phyloP scores from a whole-genome alignment of 2,888 invertebrate genomes.

The Drosophila tanythrix region DNA sequence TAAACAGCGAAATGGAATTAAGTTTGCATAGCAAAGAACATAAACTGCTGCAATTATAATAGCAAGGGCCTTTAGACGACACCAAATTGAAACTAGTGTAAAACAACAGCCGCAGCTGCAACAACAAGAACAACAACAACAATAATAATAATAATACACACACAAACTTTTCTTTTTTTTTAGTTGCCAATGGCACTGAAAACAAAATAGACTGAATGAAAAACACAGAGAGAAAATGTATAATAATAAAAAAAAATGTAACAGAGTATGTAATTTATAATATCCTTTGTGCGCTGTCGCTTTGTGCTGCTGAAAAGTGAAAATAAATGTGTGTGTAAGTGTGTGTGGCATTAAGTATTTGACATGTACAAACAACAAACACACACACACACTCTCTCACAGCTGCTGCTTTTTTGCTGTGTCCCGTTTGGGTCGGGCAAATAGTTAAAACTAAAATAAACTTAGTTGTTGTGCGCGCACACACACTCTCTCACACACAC shows the following conservation, averaged over 20 bases:
- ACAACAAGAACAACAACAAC: constrained; percentile 16
- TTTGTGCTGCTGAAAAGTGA: constrained; percentile 78
- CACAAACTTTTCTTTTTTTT: constrained; percentile 28
- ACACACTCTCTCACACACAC: constrained; percentile 14
- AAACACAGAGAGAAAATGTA: background rate
- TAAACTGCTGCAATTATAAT: constrained; percentile 80
- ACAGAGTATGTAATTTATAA: constrained; percentile 78
- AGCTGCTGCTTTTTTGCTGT: constrained; percentile 41
- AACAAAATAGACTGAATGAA: constrained; percentile 20
- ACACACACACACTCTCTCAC: constrained; percentile 28
- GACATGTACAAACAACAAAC: constrained; percentile 36
- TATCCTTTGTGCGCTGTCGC: constrained; percentile 72
- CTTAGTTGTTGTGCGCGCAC: constrained; percentile 54
- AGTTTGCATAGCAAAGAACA: constrained; percentile 81
- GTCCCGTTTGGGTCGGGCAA: constrained; percentile 67
- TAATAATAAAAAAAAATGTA: constrained; percentile 24
- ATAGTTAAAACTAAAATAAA: constrained; percentile 82
- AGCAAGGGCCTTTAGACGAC: constrained; percentile 51
- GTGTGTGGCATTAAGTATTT: constrained; percentile 27
- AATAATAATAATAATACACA: constrained; percentile 13
- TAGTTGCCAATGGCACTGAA: constrained; percentile 49
- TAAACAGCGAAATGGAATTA: constrained; percentile 83
- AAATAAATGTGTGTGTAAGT: constrained; percentile 63
- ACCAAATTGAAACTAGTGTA: constrained; percentile 62
- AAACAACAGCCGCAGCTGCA: constrained; percentile 43